These are phyloP conservation scores for Rhingia rostrata DNA, from an alignment of 2,888 invertebrate species.

Conservation along the genomic window DNA sequence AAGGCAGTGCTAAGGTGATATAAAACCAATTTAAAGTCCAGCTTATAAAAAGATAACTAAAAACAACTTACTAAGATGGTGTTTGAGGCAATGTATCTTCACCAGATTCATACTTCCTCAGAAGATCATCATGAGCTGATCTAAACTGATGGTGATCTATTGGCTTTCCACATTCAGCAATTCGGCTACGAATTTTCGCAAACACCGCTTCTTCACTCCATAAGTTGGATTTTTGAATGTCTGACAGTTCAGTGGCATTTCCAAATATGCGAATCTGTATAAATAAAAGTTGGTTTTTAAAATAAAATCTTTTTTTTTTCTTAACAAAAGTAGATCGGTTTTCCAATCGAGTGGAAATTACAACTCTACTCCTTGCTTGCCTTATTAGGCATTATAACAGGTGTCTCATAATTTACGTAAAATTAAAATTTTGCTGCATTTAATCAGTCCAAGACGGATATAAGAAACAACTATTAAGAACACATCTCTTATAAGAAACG, in stretches of 20 bases:
- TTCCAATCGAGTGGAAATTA: too few relatives aligned
- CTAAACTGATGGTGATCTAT: conserved; percentile 76
- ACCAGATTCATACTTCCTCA: conserved; percentile 75
- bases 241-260: conserved; percentile 77
- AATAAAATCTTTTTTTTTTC: too few relatives aligned
- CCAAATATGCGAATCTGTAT: conserved; percentile 79
- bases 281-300: neutral
- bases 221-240: conserved; percentile 74
- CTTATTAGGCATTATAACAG: too few relatives aligned
- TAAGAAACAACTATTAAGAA: too few relatives aligned
- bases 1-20: conserved; percentile 78
- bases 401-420: too few relatives aligned
- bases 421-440: too few relatives aligned
- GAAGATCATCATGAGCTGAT: conserved; percentile 76
- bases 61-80: conserved; percentile 77
- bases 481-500: too few relatives aligned
- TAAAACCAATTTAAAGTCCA: conserved; percentile 3
- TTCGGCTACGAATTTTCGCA: conserved; percentile 78
- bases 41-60: neutral
- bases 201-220: conserved; percentile 79
- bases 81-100: conserved; percentile 76
- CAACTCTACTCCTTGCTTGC: too few relatives aligned
- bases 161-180: conserved; percentile 79
- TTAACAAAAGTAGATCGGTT: neutral
- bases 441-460: too few relatives aligned